Percentiles rank a stretch among this genome's conserved stretches.
Conservation (phyloP, 2,797 vertebrate genomes). For the Manis pentadactyla region DNA sequence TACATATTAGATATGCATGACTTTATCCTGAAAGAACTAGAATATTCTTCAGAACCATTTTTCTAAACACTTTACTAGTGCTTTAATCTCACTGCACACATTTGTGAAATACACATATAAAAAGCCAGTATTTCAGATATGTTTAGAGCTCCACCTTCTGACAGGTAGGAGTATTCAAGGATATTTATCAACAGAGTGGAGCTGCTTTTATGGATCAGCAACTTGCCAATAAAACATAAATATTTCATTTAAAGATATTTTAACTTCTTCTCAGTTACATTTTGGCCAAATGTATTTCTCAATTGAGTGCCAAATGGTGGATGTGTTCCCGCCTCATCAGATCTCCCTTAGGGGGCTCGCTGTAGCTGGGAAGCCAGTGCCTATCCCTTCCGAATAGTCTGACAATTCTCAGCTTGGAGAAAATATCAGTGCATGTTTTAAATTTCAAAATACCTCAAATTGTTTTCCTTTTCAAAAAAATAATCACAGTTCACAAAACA, state of each 20-base stretch:
- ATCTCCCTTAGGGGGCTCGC: background rate
- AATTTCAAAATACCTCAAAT: slow-evolving; percentile 61
- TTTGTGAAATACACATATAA: slow-evolving; percentile 65
- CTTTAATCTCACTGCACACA: slow-evolving; percentile 65
- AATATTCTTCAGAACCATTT: slow-evolving; percentile 81
- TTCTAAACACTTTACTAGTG: slow-evolving; percentile 74
- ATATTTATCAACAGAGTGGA: slow-evolving; percentile 36
- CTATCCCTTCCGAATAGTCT: background rate
- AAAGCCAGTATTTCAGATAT: slow-evolving; percentile 77
- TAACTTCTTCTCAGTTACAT: slow-evolving; percentile 17
- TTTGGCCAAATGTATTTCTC: slow-evolving; percentile 2
- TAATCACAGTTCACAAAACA: slow-evolving; percentile 64
- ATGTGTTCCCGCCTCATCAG: background rate
- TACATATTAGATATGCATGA: slow-evolving; percentile 38
- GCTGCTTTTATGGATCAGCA: slow-evolving; percentile 58
- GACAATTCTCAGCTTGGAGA: background rate
- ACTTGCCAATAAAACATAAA: slow-evolving; percentile 69
- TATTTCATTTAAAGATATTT: slow-evolving; percentile 27
- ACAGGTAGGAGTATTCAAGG: slow-evolving; percentile 79
- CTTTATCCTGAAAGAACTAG: slow-evolving; percentile 79
- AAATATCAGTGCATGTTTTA: slow-evolving; percentile 50
- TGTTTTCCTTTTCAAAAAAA: slow-evolving; percentile 64
- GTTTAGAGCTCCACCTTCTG: slow-evolving; percentile 90
- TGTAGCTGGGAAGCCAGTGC: background rate
- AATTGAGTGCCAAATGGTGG: background rate